A percentile compares a stretch with the other conserved stretches of the same genome.
Conservation (phyloP, 2,888 invertebrate species). For the Lacanobia oleracea region DNA sequence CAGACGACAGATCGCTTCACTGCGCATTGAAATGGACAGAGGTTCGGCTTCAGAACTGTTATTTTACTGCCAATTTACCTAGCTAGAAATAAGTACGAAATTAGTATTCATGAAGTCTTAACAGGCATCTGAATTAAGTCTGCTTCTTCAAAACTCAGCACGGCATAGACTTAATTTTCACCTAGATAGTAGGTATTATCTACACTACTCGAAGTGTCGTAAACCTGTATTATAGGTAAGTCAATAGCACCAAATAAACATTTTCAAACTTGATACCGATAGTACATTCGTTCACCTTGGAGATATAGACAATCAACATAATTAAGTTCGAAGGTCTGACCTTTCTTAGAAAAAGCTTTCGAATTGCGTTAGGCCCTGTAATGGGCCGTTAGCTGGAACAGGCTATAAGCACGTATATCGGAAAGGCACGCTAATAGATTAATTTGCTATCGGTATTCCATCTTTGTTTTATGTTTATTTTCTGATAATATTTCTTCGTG, state of each 20-base stretch:
- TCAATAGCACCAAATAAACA: constrained; percentile 23
- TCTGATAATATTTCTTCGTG: not conserved
- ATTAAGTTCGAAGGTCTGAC: constrained; percentile 41
- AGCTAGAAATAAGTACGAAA: not conserved
- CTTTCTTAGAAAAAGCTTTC: constrained; percentile 49
- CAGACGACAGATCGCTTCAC: constrained; percentile 92
- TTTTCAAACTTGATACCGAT: constrained; percentile 23
- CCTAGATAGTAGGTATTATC: not conserved
- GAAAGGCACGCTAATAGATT: not conserved
- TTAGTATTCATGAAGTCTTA: not conserved
- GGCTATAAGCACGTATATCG: not conserved
- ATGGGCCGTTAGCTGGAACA: constrained; percentile 13
- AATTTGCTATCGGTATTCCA: not conserved
- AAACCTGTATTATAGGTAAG: constrained; percentile 7
- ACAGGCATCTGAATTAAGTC: not conserved
- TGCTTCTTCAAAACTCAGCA: not conserved
- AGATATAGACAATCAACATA: constrained; percentile 36
- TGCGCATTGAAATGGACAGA: constrained; percentile 92
- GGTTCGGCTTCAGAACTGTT: constrained; percentile 82
- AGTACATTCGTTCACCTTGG: constrained; percentile 46
- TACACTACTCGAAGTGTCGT: not conserved
- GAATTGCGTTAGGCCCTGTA: constrained; percentile 27
- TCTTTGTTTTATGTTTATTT: not conserved
- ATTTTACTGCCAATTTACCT: not conserved
- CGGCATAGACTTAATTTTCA: not conserved